Base-by-base conservation (phyloP, 2,888 invertebrate genomes). In the Ashinkailepas kermadecensis region DNA sequence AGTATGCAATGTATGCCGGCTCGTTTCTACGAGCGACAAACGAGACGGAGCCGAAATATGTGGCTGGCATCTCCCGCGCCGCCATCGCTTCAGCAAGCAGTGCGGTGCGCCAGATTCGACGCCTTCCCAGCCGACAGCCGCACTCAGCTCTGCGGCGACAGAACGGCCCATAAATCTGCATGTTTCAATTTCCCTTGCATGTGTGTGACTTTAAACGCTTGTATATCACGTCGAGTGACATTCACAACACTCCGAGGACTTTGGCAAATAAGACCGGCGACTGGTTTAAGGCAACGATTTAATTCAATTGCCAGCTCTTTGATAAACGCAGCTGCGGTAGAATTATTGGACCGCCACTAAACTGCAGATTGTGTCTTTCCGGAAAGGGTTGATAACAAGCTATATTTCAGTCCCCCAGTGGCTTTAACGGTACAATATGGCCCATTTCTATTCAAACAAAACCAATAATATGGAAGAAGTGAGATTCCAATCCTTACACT, bases 381-480 rank as follows among this genome's bases (percentile, higher is more conserved):
- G 74, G 74, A 74, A 74, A 74, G 74, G 74, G 74, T 74, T 74
- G 74, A 74, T 74, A 74, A 74, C 74, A 74, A 74, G 74, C 74
- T 56, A 74, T 74, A 74, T 74, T 74, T 74, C 56, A 74, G 74
- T 23, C 56, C 54, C 74, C 56, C 74, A n/a, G 74, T 21, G 74
- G 74, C 74, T 56, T 56, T 56, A 74, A 56, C 74, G 74, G 74
- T 74, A 74, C 74, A 74, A 74, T 74, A 74, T 56, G 74, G 74
- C 54, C 74, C 74, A 56, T 74, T 74, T 74, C 74, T 74, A 74
- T 74, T 74, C 74, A 74, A 74, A 74, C 74, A 56, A 21, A 74
- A 54, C 74, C 74, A 74, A 74, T 74, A 74, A 74, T 74, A 74
- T 74, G 74, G 74, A 74, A 74, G 74, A 21, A 74, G 74, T 74